These are phyloP conservation scores for Trochalopteron elliotii DNA, from an alignment of 2,113 vertebrate genomes.

Conservation along the genomic window DNA sequence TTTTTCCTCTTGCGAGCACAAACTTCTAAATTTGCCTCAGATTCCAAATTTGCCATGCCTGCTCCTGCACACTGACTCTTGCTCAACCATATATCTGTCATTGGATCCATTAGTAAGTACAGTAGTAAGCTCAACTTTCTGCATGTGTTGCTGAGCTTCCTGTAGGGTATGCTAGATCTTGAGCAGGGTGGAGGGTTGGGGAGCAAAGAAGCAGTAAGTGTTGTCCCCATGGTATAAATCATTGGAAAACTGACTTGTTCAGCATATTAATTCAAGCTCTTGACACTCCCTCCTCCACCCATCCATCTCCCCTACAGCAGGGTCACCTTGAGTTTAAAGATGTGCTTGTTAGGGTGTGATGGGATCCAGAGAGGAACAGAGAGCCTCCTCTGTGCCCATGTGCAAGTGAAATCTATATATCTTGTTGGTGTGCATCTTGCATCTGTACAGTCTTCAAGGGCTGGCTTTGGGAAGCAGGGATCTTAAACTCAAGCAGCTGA, in stretches of 20 bases:
- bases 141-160: slow-evolving; percentile 21
- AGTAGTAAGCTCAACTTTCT: slow-evolving; percentile 48
- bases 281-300: neutral
- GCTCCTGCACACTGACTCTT: neutral
- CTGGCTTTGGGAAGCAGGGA: neutral
- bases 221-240: slow-evolving; percentile 25
- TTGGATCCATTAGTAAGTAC: slow-evolving; percentile 57
- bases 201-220: slow-evolving; percentile 13
- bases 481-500: neutral
- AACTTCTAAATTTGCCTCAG: slow-evolving; percentile 57
- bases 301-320: slow-evolving; percentile 1
- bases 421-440: neutral
- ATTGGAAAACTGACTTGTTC: neutral
- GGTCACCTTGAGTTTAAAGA: slow-evolving; percentile 57
- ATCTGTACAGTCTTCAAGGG: neutral
- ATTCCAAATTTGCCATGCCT: slow-evolving; percentile 64
- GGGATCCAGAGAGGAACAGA: neutral
- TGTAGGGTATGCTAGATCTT: neutral
- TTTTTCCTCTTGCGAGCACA: neutral
- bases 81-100: slow-evolving; percentile 47
- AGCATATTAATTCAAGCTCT: slow-evolving; percentile 23
- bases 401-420: neutral
- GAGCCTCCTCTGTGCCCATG: neutral
- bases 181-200: neutral
- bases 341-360: slow-evolving; percentile 18